Base-by-base conservation (phyloP, 1,140 invertebrate genomes). In the Pogonognathellus flavescens region DNA sequence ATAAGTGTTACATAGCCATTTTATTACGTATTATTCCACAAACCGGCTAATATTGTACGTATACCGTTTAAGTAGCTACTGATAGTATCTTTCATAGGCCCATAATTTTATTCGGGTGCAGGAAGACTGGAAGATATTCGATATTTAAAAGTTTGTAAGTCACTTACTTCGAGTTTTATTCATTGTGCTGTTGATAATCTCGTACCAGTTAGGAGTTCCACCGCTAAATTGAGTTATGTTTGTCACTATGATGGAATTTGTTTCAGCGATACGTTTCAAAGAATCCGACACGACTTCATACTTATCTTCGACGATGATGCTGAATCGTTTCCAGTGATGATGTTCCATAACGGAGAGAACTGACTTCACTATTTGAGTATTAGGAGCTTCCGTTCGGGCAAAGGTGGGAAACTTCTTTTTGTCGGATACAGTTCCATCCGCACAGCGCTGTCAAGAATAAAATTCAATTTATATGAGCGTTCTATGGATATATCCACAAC, bases 321-420 rank as follows among this genome's bases (percentile, higher is more conserved):
- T 95, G 91, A 99, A 98, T 90, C 97, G 97, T 84, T 94, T 94
- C 97, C 97, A 99, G 88, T 95, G 94, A 91, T 96, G 97, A 91
- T 98, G 95, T 57, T 94, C 92, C 83, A 99, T 91, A 70, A 99
- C 91, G 0, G 97, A 94, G 89, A 98, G 94, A 80, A 99, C 94
- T 22, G 97, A 98, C 91, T 97, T 98, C 50, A 96, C 97, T 25
- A 98, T 95, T 93, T 97, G 96, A 55, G 94, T 96, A 89, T 97
- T 96, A 18, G 97, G 96, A 20, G 97, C 97, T 91, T 97, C 97
- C 13, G 97, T 97, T 90, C 98, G 93, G 10, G 96, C 96, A 91
- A 99, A 99, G 52, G 97, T 99, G 86, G 95, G 94, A 89, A 97
- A 95, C 83, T 90, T 90, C n/a, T 84, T 83, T 88, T 92, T 92